Conservation (phyloP, 2,888 invertebrate genomes). For the Lagria hirta region DNA sequence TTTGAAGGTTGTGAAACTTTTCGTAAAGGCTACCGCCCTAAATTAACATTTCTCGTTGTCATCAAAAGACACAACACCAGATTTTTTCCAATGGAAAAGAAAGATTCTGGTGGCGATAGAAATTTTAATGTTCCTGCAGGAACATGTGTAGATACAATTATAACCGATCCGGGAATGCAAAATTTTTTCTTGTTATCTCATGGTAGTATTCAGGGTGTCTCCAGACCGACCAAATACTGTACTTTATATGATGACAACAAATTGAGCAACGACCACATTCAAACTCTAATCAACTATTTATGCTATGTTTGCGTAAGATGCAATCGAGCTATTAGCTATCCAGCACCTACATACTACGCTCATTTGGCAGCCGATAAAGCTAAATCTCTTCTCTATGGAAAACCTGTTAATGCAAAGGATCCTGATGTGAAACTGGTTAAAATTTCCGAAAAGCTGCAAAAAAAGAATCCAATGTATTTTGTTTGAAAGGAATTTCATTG, state of each 20-base stretch:
- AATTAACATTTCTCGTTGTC: conserved; percentile 88
- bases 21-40: conserved; percentile 64
- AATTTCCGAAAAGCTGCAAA: conserved; percentile 59
- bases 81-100: conserved; percentile 53
- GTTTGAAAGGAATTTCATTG: too few relatives aligned
- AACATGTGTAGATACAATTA: conserved; percentile 70
- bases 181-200: conserved; percentile 82
- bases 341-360: conserved; percentile 87
- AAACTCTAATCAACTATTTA: conserved; percentile 76
- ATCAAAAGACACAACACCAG: conserved; percentile 97
- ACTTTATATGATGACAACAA: conserved; percentile 77
- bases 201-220: conserved; percentile 77
- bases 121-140: conserved; percentile 65
- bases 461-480: conserved; percentile 68
- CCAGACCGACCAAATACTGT: conserved; percentile 83
- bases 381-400: conserved; percentile 53
- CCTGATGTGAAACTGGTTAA: conserved; percentile 58
- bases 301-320: conserved; percentile 87
- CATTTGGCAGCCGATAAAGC: conserved; percentile 83
- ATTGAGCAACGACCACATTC: conserved; percentile 72
- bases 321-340: conserved; percentile 80
- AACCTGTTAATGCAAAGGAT: conserved; percentile 53
- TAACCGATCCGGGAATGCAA: conserved; percentile 82
- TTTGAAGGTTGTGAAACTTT: conserved; percentile 65
- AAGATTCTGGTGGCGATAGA: conserved; percentile 55